A percentile compares a stretch with the other conserved stretches of the same genome.
These are phyloP conservation scores for Myotis pilosus DNA, from an alignment of 2,797 vertebrate genomes.

Conservation along the genomic window DNA sequence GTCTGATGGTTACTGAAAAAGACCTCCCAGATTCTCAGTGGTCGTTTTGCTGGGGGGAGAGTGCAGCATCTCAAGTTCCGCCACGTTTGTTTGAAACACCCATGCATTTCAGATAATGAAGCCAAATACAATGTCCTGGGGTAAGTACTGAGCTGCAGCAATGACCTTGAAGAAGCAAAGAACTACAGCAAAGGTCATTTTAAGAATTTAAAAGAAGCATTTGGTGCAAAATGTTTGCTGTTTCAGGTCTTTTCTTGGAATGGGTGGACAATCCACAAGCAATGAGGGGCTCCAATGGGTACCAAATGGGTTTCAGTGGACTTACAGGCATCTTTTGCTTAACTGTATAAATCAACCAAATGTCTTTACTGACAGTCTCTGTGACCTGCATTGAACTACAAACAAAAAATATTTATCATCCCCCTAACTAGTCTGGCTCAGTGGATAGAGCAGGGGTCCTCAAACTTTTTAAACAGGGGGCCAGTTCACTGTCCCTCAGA, in stretches of 20 bases:
- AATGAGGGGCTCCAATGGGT: background rate
- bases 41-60: background rate
- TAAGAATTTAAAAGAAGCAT: background rate
- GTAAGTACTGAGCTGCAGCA: background rate
- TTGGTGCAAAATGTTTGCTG: background rate
- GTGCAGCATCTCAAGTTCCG: background rate
- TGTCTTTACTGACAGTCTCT: background rate
- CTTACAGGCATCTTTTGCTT: background rate
- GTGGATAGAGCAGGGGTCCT: too few relatives aligned
- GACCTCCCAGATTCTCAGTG: background rate
- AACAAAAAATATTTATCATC: slow-evolving; percentile 21
- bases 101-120: background rate
- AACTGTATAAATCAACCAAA: background rate
- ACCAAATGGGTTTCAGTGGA: background rate
- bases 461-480: too few relatives aligned
- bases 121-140: background rate
- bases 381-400: background rate
- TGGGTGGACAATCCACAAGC: background rate
- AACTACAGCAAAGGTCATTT: background rate
- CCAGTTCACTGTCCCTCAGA: too few relatives aligned
- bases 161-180: background rate
- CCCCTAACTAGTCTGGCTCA: too few relatives aligned
- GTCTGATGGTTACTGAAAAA: background rate
- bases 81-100: background rate
- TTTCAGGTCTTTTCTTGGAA: background rate